Evolutionary conservation across 2,888 invertebrate genomes (phyloP).

Genomic region (Liodrosophila aerea): DNA sequence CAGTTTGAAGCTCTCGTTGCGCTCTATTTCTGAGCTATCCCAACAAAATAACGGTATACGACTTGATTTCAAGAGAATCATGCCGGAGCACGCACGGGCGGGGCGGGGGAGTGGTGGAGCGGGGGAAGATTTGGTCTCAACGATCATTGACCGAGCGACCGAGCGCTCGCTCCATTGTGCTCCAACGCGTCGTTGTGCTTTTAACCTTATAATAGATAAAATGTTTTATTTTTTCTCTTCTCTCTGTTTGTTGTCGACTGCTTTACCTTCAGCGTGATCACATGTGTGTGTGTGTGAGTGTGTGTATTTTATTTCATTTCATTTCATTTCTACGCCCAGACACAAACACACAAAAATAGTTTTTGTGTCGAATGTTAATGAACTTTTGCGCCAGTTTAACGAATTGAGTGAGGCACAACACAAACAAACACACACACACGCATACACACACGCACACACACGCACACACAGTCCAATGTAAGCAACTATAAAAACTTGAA

Average conservation of each 20-base stretch:
- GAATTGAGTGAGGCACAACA: conserved; percentile 50
- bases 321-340: conserved; percentile 20
- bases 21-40: conserved; percentile 73
- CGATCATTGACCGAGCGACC: conserved; percentile 62
- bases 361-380: conserved; percentile 79
- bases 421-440: conserved; percentile 10
- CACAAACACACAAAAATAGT: conserved; percentile 57
- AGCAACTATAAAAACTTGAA: conserved; percentile 44
- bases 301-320: conserved; percentile 28
- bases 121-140: conserved; percentile 5
- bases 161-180: conserved; percentile 23
- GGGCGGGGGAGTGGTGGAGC: background rate
- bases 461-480: conserved; percentile 13
- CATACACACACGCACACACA: conserved; percentile 7
- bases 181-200: conserved; percentile 35
- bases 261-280: conserved; percentile 32
- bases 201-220: conserved; percentile 57
- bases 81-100: background rate
- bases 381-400: conserved; percentile 79
- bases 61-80: conserved; percentile 29
- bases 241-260: conserved; percentile 23
- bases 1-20: conserved; percentile 47
- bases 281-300: conserved; percentile 7
- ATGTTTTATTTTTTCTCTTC: conserved; percentile 31
- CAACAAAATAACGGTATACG: conserved; percentile 72